A percentile compares a stretch with the other conserved stretches of the same genome.
Conservation (phyloP, 2,888 invertebrate species). For the Autographa gamma region DNA sequence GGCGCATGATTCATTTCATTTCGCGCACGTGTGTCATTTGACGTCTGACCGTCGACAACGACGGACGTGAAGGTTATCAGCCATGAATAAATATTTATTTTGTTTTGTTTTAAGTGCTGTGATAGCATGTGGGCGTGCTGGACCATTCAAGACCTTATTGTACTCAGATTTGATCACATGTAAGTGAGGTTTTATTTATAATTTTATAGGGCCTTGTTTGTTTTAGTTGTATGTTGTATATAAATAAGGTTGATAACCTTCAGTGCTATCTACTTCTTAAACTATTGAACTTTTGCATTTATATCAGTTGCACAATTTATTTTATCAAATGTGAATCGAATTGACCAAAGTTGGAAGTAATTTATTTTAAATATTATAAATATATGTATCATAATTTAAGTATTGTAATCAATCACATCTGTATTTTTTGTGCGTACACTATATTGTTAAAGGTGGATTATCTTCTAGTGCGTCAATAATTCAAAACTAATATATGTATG, state of each 20-base stretch:
- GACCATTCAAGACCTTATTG: slow-evolving; percentile 73
- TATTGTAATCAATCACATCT: too few species aligned
- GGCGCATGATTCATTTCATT: slow-evolving; percentile 31
- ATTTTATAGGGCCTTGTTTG: slow-evolving; percentile 10
- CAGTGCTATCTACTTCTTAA: not conserved
- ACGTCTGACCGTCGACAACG: slow-evolving; percentile 55
- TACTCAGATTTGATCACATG: slow-evolving; percentile 82
- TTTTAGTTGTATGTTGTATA: not conserved
- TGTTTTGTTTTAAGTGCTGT: slow-evolving; percentile 60
- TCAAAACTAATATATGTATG: too few species aligned
- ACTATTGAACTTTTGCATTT: not conserved
- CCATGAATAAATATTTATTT: slow-evolving; percentile 58
- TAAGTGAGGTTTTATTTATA: slow-evolving; percentile 65
- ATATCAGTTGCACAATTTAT: not conserved
- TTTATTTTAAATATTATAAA: too few species aligned
- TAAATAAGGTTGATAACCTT: slow-evolving; percentile 43
- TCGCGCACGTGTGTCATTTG: slow-evolving; percentile 59
- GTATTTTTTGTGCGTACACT: too few species aligned
- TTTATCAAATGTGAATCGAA: too few species aligned
- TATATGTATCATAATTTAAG: too few species aligned
- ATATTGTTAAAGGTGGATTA: too few species aligned
- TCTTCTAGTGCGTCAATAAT: too few species aligned
- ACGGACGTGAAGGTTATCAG: slow-evolving; percentile 55
- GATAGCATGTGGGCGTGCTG: slow-evolving; percentile 59
- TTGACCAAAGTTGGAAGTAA: too few species aligned